Evolutionary conservation across 2,888 invertebrate species (phyloP).

Genomic region (Tachina grossa): DNA sequence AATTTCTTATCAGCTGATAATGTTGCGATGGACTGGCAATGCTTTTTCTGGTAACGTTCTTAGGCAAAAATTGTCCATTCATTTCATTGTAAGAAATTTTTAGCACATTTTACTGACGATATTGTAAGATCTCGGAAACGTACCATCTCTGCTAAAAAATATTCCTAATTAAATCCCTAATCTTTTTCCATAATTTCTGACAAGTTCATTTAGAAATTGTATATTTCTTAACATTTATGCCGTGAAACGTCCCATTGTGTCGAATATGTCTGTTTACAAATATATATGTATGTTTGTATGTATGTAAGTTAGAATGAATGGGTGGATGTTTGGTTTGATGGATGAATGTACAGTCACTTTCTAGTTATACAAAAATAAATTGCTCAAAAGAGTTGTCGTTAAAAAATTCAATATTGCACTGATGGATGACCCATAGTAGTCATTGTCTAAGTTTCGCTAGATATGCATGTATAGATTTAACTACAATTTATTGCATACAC

Average conservation of each 20-base stretch:
- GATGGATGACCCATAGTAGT: constrained; percentile 22
- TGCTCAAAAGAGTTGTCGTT: constrained; percentile 40
- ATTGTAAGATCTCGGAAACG: too few relatives aligned
- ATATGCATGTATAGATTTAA: background rate
- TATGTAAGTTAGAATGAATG: background rate
- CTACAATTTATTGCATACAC: constrained; percentile 12
- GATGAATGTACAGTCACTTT: constrained; percentile 31
- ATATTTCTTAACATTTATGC: background rate
- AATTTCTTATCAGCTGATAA: too few relatives aligned
- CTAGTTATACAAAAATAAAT: constrained; percentile 2
- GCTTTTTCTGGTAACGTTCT: too few relatives aligned
- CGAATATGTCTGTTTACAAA: background rate
- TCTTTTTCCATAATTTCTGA: too few relatives aligned
- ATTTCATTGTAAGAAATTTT: too few relatives aligned
- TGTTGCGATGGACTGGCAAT: too few relatives aligned
- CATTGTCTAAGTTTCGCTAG: constrained; percentile 1
- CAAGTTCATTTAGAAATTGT: too few relatives aligned
- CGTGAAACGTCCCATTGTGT: background rate
- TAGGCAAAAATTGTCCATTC: too few relatives aligned
- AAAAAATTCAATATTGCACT: constrained; percentile 44
- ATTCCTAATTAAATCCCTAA: too few relatives aligned
- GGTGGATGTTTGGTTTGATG: constrained; percentile 9
- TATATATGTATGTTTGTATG: background rate
- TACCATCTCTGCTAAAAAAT: too few relatives aligned
- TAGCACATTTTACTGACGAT: too few relatives aligned